Evolutionary conservation across 2,797 vertebrate genomes (phyloP).

Genomic region (Salarias fasciatus): DNA sequence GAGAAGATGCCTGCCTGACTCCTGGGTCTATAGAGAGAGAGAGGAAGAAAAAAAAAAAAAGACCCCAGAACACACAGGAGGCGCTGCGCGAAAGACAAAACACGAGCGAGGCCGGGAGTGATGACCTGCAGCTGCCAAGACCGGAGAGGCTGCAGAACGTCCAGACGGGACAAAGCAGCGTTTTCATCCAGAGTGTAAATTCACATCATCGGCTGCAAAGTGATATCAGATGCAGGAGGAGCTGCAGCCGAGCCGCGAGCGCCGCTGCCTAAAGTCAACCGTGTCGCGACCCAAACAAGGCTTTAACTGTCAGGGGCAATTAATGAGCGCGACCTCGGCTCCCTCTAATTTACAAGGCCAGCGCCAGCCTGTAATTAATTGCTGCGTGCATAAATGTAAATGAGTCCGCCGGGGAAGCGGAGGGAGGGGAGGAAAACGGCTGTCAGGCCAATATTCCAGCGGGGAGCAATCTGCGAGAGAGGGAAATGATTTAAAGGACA

Average conservation of each 20-base stretch:
- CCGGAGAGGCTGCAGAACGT: neutral
- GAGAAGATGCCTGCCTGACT: slow-evolving; percentile 70
- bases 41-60: slow-evolving; percentile 36
- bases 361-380: slow-evolving; percentile 76
- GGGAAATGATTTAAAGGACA: slow-evolving; percentile 79
- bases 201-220: slow-evolving; percentile 33
- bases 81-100: slow-evolving; percentile 39
- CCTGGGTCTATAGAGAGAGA: slow-evolving; percentile 39
- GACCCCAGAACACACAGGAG: slow-evolving; percentile 49
- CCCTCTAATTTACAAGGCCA: slow-evolving; percentile 77
- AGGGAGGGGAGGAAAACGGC: slow-evolving; percentile 25
- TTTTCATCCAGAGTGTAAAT: slow-evolving; percentile 26
- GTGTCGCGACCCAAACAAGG: slow-evolving; percentile 70
- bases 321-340: slow-evolving; percentile 72
- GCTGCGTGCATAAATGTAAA: slow-evolving; percentile 80
- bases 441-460: slow-evolving; percentile 74
- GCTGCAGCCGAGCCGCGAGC: slow-evolving; percentile 10
- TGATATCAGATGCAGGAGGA: slow-evolving; percentile 50
- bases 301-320: slow-evolving; percentile 74
- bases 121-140: slow-evolving; percentile 17
- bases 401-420: slow-evolving; percentile 65
- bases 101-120: slow-evolving; percentile 33
- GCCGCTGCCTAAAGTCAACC: slow-evolving; percentile 56
- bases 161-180: slow-evolving; percentile 25
- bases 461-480: slow-evolving; percentile 78